Base-by-base conservation (phyloP, 2,888 invertebrate genomes). In the Cryptops parisi region DNA sequence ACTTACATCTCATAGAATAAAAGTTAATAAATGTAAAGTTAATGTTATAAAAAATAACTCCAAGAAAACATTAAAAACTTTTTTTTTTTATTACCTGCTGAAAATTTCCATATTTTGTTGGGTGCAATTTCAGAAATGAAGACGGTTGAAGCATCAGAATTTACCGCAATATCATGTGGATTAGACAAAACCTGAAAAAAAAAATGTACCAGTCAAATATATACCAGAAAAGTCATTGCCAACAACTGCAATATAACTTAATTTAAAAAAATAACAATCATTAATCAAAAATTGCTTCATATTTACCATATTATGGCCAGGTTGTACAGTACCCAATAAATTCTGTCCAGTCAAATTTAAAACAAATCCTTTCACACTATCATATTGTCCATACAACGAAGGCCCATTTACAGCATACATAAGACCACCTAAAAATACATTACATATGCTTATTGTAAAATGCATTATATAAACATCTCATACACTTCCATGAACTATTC, bases 141-240 rank as follows among this genome's bases (percentile, higher is more conserved):
- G 6, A 88, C 75, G 52, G 72, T 66, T 45, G 71, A 71, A 23
- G 82, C 86, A 68, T 84, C 79, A 0, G 71, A 64, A 1, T 78
- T 74, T 1, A 81, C 79, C n/a, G 81, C 80, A 2, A 91, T 70
- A 65, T 86, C 87, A 68, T 91, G 91, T 0, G 90, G 90, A 65
- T 78, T 78, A n/a, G n/a, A n/a, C n/a, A n/a, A n/a, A n/a, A n/a
- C n/a, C n/a, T n/a, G n/a, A n/a, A n/a, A n/a, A n/a, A n/a, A n/a
- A n/a, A n/a, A n/a, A n/a, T n/a, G n/a, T n/a, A n/a, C n/a, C n/a
- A n/a, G n/a, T n/a, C n/a, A n/a, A n/a, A n/a, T n/a, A n/a, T n/a
- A n/a, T n/a, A n/a, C n/a, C n/a, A n/a, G n/a, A n/a, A n/a, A n/a
- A n/a, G n/a, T n/a, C n/a, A n/a, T n/a, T 53, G 72, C 66, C 64